phyloP scores from a whole-genome alignment of 2,797 vertebrate species.

The Hoplostethus mediterraneus region DNA sequence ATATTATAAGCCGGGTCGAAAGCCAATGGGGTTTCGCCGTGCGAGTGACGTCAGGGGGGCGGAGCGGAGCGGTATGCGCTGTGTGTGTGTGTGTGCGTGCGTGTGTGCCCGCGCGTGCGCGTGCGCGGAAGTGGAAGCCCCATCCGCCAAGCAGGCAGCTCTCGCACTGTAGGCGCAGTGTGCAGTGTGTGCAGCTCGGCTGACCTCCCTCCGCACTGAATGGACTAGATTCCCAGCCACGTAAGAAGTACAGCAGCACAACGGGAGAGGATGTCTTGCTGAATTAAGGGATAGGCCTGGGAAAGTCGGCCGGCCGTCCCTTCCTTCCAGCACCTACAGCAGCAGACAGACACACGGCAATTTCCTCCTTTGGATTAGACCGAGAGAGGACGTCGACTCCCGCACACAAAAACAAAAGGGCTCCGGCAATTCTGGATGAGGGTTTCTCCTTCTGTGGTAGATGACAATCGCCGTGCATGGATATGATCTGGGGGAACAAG shows the following conservation, averaged over 20 bases:
- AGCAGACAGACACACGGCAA: slow-evolving; percentile 52
- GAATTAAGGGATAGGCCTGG: slow-evolving; percentile 89
- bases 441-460: slow-evolving; percentile 68
- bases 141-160: slow-evolving; percentile 71
- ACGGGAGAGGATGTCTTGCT: slow-evolving; percentile 89
- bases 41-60: slow-evolving; percentile 69
- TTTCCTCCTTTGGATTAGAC: slow-evolving; percentile 54
- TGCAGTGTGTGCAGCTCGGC: slow-evolving; percentile 79
- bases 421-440: slow-evolving; percentile 66
- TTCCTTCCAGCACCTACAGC: slow-evolving; percentile 49
- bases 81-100: slow-evolving; percentile 24
- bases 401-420: slow-evolving; percentile 72
- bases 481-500: slow-evolving; percentile 79
- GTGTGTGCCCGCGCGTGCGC: background rate
- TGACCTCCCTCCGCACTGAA: slow-evolving; percentile 79
- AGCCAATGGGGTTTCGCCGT: slow-evolving; percentile 79
- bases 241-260: slow-evolving; percentile 90
- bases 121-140: slow-evolving; percentile 47
- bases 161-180: slow-evolving; percentile 79
- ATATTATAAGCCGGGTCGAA: slow-evolving; percentile 52
- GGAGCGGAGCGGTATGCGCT: slow-evolving; percentile 60
- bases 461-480: slow-evolving; percentile 78
- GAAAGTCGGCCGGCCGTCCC: slow-evolving; percentile 85
- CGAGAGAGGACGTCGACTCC: slow-evolving; percentile 70
- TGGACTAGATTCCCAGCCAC: slow-evolving; percentile 89